These are phyloP conservation scores for Chaetogeoica ovagalla DNA, from an alignment of 2,888 invertebrate genomes.

Conservation along the genomic window DNA sequence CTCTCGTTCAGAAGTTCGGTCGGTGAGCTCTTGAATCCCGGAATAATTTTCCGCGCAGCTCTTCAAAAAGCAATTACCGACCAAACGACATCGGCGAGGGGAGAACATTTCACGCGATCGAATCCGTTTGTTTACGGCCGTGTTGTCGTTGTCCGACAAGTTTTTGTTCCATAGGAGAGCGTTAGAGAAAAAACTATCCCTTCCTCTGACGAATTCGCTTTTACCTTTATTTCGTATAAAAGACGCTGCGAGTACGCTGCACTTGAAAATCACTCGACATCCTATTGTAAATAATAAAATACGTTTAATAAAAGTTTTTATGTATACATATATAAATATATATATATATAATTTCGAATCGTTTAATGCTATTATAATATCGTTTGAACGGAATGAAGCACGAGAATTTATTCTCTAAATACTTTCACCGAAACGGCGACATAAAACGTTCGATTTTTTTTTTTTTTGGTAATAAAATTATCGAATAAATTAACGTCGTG, in stretches of 20 bases:
- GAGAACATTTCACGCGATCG: conserved; percentile 19
- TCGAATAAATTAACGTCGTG: too few species aligned
- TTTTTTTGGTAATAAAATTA: too few species aligned
- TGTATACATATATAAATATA: too few species aligned
- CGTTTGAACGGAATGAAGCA: too few species aligned
- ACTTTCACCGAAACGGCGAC: too few species aligned
- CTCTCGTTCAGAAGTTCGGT: conserved; percentile 3
- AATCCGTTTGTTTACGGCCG: conserved; percentile 16
- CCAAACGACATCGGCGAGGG: background rate
- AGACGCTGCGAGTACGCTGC: background rate
- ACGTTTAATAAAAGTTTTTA: too few species aligned
- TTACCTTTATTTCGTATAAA: background rate
- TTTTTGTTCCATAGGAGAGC: background rate
- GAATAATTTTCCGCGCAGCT: conserved; percentile 29
- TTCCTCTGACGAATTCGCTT: background rate
- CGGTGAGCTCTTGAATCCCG: conserved; percentile 25
- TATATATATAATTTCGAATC: too few species aligned
- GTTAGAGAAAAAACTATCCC: background rate
- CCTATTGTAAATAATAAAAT: background rate
- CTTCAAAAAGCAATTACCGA: conserved; percentile 47
- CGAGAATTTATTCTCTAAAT: too few species aligned
- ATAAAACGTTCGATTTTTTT: background rate
- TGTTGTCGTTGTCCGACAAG: background rate
- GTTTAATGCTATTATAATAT: too few species aligned
- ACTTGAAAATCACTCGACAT: background rate